Conservation (phyloP, 2,113 vertebrate genomes). For the Callipepla squamata region DNA sequence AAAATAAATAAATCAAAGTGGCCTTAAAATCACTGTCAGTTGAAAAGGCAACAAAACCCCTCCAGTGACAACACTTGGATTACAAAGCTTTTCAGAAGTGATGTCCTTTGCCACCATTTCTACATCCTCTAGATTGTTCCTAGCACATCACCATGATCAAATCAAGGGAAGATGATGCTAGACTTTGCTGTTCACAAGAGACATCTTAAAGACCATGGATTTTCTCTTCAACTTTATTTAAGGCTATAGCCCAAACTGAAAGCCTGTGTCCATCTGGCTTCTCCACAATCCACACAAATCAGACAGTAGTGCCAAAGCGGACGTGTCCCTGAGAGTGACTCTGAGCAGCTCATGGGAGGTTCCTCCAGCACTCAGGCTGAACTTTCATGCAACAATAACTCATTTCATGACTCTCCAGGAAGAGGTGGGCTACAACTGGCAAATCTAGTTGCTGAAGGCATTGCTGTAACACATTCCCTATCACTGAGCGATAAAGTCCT, state of each 20-base stretch:
- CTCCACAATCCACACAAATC: conserved; percentile 22
- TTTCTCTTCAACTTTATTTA: conserved; percentile 11
- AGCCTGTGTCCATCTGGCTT: conserved; percentile 40
- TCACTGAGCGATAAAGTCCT: neutral
- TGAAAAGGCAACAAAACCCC: neutral
- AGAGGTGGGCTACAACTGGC: conserved; percentile 63
- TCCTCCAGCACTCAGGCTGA: conserved; percentile 41
- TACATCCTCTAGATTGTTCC: neutral
- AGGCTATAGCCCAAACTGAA: neutral
- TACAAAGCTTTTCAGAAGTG: neutral
- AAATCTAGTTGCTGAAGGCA: conserved; percentile 43
- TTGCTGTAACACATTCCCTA: neutral
- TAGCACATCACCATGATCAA: neutral
- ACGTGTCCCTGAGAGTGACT: conserved; percentile 12
- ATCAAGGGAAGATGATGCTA: neutral
- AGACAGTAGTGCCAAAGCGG: conserved; percentile 18
- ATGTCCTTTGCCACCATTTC: neutral
- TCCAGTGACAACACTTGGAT: neutral
- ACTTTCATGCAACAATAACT: conserved; percentile 61
- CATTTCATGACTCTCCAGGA: conserved; percentile 63
- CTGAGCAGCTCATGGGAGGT: conserved; percentile 36
- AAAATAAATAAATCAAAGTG: neutral
- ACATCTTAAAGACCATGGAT: neutral
- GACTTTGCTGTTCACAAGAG: neutral
- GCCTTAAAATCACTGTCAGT: neutral